Base-by-base conservation (phyloP, 2,888 invertebrate species). In the Hydrotaea cyrtoneurina region DNA sequence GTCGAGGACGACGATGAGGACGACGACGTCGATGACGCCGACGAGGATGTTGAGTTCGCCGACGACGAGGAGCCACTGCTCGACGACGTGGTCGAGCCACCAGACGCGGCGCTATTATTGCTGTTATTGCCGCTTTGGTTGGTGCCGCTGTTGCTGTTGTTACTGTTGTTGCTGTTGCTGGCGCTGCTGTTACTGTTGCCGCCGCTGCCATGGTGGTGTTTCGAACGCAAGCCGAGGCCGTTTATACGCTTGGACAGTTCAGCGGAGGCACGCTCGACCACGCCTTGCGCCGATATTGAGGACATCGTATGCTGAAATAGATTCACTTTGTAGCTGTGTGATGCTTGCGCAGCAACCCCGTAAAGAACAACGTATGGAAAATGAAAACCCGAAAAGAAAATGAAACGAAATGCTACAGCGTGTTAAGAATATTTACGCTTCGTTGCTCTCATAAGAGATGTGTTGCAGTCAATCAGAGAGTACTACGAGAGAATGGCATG, bases 211-310 rank as follows among this genome's bases (percentile, higher is more conserved):
- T 93, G 93, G 87, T 92, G 93, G 94, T 95, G 92, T 87, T 93
- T 92, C 80, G 92, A 92, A 88, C 96, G 95, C 90, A 96, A 93
- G 76, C 96, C 95, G 88, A 97, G 94, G 85, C 97, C 97, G 90
- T 96, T 97, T 93, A 97, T 97, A 90, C 97, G 95, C 91, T 97
- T 97, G 88, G 97, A 96, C 87, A 97, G 94, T 93, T 97, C 97
- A 87, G 97, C 97, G 88, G 97, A 97, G 89, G 97, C 97, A 90
- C 97, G 95, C 94, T 97, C 97, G 93, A 97, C 97, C 91, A 97
- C 97, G 90, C 97, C 97, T 93, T 97, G 97, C 89, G 96, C 96
- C 89, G 96, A 96, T 93, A 96, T 96, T 90, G 96, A 96, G 91
- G 96, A 96, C 96, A 96, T 96, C 91, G 90, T 90, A 87, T 90